Conservation (phyloP, 2,888 invertebrate genomes). For the Alcis repandata region DNA sequence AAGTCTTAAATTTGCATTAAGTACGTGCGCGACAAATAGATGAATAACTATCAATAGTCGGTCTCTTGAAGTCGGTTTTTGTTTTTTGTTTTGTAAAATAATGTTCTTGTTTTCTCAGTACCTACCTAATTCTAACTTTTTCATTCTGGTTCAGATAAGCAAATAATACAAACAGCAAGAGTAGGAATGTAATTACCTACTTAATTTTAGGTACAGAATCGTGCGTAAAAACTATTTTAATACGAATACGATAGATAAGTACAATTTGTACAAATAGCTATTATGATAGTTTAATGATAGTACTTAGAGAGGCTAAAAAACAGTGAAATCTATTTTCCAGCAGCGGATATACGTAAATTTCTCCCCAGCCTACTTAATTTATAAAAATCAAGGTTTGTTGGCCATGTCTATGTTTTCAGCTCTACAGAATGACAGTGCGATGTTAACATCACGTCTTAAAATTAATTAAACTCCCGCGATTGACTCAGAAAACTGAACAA, state of each 20-base stretch:
- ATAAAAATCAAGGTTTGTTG: background rate
- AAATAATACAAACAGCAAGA: background rate
- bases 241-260: too few relatives aligned
- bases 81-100: too few relatives aligned
- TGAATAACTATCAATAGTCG: too few relatives aligned
- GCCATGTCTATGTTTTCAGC: background rate
- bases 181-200: background rate
- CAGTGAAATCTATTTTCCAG: too few relatives aligned
- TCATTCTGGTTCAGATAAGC: background rate
- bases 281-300: background rate
- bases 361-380: background rate
- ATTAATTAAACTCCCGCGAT: conserved; percentile 31
- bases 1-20: too few relatives aligned
- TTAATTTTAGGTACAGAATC: background rate
- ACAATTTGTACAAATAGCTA: conserved; percentile 12
- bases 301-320: background rate
- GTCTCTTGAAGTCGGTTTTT: too few relatives aligned
- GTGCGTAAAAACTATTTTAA: conserved; percentile 10
- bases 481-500: conserved; percentile 40
- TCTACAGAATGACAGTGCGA: background rate
- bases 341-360: too few relatives aligned
- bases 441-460: conserved; percentile 23
- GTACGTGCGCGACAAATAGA: too few relatives aligned
- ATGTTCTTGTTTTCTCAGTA: background rate
- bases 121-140: background rate